Conservation (phyloP, 23 tunicate genomes). For the Trididemnum clinides region DNA sequence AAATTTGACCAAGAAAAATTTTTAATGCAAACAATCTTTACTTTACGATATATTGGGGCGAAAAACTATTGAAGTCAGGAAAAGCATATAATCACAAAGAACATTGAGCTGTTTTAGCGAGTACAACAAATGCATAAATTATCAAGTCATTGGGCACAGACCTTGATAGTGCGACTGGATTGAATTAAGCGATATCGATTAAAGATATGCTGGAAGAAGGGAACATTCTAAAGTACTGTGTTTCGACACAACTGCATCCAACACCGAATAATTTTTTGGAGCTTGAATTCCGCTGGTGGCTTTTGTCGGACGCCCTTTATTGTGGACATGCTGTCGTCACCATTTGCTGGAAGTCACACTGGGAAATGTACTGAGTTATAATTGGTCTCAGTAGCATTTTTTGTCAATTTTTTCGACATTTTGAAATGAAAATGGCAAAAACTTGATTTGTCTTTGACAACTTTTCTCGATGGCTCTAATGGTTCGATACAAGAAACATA, state of each 20-base stretch:
- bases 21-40: too few species aligned
- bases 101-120: too few species aligned
- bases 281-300: slow-evolving; percentile 13
- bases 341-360: neutral
- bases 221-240: too few species aligned
- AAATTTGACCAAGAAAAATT: too few species aligned
- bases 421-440: neutral
- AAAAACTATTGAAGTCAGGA: too few species aligned
- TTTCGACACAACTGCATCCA: slow-evolving; percentile 1
- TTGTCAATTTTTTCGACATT: neutral
- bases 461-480: neutral
- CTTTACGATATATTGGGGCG: too few species aligned
- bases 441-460: neutral
- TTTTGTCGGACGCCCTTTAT: neutral
- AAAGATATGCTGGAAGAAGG: too few species aligned
- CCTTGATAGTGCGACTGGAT: neutral
- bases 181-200: neutral
- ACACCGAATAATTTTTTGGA: slow-evolving; percentile 1
- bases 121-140: neutral
- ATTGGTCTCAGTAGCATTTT: neutral
- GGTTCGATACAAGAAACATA: too few species aligned
- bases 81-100: too few species aligned
- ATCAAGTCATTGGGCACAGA: neutral
- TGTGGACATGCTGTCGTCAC: slow-evolving; percentile 17
- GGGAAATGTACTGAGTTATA: neutral